Conservation (phyloP, 2,888 invertebrate genomes). For the Nemapogon koenigi region DNA sequence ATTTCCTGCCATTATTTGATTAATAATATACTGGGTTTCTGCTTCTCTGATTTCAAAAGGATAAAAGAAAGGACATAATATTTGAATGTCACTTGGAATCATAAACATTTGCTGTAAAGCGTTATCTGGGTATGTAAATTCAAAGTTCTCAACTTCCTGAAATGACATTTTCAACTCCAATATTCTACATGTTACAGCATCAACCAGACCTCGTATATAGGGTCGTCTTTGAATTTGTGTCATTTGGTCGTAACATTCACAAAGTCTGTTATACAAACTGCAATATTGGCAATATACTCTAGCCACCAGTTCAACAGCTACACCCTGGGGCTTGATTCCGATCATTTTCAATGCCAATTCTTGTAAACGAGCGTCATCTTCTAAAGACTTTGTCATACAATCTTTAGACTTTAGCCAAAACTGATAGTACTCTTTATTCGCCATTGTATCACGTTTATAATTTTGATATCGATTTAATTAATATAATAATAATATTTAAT, state of each 20-base stretch:
- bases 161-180: constrained; percentile 65
- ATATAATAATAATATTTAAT: constrained; percentile 2
- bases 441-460: constrained; percentile 23
- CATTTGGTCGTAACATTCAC: constrained; percentile 68
- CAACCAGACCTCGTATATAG: constrained; percentile 62
- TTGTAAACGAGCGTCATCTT: constrained; percentile 39
- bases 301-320: constrained; percentile 55
- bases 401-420: constrained; percentile 43
- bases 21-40: constrained; percentile 52
- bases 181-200: constrained; percentile 63
- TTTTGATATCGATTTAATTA: neutral
- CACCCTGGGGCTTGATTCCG: constrained; percentile 48
- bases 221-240: constrained; percentile 66
- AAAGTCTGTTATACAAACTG: constrained; percentile 60
- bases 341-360: constrained; percentile 29
- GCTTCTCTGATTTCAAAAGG: constrained; percentile 57
- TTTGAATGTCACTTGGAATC: constrained; percentile 70
- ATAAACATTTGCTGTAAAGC: constrained; percentile 72
- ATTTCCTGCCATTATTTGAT: constrained; percentile 46
- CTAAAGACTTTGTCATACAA: constrained; percentile 25
- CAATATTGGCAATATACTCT: constrained; percentile 60
- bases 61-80: constrained; percentile 69
- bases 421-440: constrained; percentile 40
- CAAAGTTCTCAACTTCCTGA: constrained; percentile 62
- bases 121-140: constrained; percentile 77